These are phyloP conservation scores for Ichneumoninae sp. DNA, from an alignment of 2,888 invertebrate species.

Conservation along the genomic window DNA sequence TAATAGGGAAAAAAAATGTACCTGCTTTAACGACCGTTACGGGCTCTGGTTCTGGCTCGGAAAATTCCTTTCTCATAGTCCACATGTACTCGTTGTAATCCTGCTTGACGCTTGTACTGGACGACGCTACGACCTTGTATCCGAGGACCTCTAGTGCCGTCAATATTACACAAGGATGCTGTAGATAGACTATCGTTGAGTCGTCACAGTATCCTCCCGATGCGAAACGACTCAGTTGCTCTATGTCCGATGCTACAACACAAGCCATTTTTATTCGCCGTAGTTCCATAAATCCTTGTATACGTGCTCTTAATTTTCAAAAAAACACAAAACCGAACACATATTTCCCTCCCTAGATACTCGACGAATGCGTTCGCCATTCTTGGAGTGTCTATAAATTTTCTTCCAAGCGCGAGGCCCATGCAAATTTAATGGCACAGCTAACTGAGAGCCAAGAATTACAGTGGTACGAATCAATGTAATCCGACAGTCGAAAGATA, in stretches of 20 bases:
- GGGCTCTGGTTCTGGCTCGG: conserved; percentile 90
- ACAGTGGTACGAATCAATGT: neutral
- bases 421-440: conserved; percentile 35
- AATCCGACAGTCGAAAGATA: conserved; percentile 18
- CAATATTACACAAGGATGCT: conserved; percentile 94
- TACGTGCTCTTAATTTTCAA: neutral
- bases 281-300: neutral
- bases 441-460: conserved; percentile 18
- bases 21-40: conserved; percentile 78
- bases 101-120: conserved; percentile 93
- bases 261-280: conserved; percentile 38
- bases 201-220: conserved; percentile 94
- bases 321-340: conserved; percentile 4
- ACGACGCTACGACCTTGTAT: conserved; percentile 94
- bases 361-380: no score
- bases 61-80: conserved; percentile 96
- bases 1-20: conserved; percentile 65
- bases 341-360: neutral
- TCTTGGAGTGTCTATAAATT: neutral
- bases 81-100: conserved; percentile 97
- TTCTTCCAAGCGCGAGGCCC: conserved; percentile 15
- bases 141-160: conserved; percentile 95
- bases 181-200: conserved; percentile 93
- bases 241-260: conserved; percentile 90
- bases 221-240: conserved; percentile 92